Evolutionary conservation across 2,113 vertebrate species (phyloP).

Genomic region (Neolamprologus cancellatus): DNA sequence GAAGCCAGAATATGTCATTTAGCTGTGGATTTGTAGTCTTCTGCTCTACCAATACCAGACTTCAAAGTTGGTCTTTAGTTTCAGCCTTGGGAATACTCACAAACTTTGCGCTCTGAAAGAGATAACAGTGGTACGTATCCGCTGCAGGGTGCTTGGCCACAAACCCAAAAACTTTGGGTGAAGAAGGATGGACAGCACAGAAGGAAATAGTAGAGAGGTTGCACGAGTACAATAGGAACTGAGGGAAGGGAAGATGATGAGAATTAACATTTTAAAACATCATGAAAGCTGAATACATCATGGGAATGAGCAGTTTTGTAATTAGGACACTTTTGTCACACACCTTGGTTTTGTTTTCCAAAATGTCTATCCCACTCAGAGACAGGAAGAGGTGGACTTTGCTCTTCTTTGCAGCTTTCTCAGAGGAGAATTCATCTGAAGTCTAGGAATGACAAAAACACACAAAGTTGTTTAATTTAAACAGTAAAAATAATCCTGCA

Average conservation of each 20-base stretch:
- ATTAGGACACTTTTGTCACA: neutral
- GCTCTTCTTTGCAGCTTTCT: slow-evolving; percentile 56
- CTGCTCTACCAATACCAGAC: neutral
- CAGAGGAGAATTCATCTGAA: slow-evolving; percentile 8
- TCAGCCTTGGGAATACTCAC: slow-evolving; percentile 44
- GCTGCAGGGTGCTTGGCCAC: slow-evolving; percentile 63
- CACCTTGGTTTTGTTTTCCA: slow-evolving; percentile 74
- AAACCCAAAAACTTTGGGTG: slow-evolving; percentile 67
- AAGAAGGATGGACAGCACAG: slow-evolving; percentile 61
- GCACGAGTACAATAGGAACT: slow-evolving; percentile 68
- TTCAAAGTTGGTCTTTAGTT: neutral
- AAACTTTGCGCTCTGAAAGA: slow-evolving; percentile 69
- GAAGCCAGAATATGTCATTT: neutral
- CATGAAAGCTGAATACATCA: neutral
- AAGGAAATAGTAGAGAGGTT: slow-evolving; percentile 64
- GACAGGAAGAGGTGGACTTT: slow-evolving; percentile 67
- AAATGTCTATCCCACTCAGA: slow-evolving; percentile 59
- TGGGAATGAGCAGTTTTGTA: neutral
- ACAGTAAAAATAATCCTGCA: neutral
- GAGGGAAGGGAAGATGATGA: neutral
- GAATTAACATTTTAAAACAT: neutral
- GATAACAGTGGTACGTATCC: slow-evolving; percentile 65
- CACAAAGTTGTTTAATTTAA: neutral
- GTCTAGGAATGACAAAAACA: slow-evolving; percentile 21
- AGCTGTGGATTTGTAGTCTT: neutral